phyloP scores from a whole-genome alignment of 2,888 invertebrate species.

The Drosophila paranaensis region DNA sequence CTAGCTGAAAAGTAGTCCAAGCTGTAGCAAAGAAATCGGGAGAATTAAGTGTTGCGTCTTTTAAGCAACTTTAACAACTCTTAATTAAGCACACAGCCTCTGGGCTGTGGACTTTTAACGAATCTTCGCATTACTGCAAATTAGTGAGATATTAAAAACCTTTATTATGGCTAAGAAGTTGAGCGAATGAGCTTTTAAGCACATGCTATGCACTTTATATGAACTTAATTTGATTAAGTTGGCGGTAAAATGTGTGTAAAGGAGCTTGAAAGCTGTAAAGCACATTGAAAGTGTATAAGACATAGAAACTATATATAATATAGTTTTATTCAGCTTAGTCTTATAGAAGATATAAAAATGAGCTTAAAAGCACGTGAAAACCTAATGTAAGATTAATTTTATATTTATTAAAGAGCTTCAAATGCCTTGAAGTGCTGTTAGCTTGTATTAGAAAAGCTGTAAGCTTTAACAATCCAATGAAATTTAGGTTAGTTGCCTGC shows the following conservation, averaged over 20 bases:
- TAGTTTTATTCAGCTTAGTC: no score
- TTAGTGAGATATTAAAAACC: not conserved
- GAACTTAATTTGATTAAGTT: not conserved
- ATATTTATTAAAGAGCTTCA: no score
- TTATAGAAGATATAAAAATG: no score
- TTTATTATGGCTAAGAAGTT: not conserved
- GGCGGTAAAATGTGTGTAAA: not conserved
- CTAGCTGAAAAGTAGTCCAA: constrained; percentile 5
- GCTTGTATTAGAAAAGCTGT: no score
- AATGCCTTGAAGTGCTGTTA: no score
- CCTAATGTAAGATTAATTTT: no score
- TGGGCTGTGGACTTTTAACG: not conserved
- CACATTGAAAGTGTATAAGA: not conserved
- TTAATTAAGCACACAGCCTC: constrained; percentile 4
- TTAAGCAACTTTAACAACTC: constrained; percentile 3
- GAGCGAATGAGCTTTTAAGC: not conserved
- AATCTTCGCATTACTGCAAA: not conserved
- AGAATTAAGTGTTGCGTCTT: constrained; percentile 13
- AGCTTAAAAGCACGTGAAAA: no score
- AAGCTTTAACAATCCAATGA: no score
- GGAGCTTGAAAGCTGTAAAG: not conserved
- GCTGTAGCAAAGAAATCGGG: not conserved
- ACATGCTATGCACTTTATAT: not conserved
- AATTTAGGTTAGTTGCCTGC: not conserved
- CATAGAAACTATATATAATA: no score